Evolutionary conservation across 2,888 invertebrate species (phyloP), one percentile per base, ranked within the genome.

Genomic region (Acronicta psi): DNA sequence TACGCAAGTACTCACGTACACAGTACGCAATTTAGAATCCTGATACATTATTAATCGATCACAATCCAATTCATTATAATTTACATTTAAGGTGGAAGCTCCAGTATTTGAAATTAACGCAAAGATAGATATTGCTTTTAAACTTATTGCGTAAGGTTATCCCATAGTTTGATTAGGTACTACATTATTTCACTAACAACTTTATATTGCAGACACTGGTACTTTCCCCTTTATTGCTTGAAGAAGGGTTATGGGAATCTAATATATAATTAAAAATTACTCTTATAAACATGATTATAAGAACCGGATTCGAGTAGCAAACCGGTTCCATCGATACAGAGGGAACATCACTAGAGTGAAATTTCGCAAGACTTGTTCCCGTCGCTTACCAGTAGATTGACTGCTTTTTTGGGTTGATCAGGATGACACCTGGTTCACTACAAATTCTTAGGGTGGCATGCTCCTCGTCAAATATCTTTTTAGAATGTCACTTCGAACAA

Each of bases 1-100:
- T 31, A 31, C 31, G 31, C 29, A 11, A 31, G 13, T 31, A 1
- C n/a, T 4, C 34, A 34, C 29, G 34, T 34, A 34, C 34, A n/a
- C 34, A 34, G 34, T 71, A 58, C 51, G 29, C 31, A 63, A 62
- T 76, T 71, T 73, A 71, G 70, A 79, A 73, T 68, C 66, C 77
- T 16, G 49, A 69, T 73, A 77, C 69, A 74, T 61, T 70, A 51
- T 45, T 60, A 51, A 14, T 63, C 41, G 16, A 61, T 79, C 78
- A 70, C 61, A 77, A 71, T 76, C 41, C 60, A 43, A 69, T 57
- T 50, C 2, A 46, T 44, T 25, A 43, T 64, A 29, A 75, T 68
- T 50, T 64, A 75, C 63, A 72, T 47, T 44, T 23, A 23, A 16
- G 34, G 6, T n/a, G 34, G 34, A 34, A 34, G 34, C 34, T 34